These are phyloP conservation scores for Pogonophryne albipinna DNA, from an alignment of 2,797 vertebrate species.

Conservation along the genomic window DNA sequence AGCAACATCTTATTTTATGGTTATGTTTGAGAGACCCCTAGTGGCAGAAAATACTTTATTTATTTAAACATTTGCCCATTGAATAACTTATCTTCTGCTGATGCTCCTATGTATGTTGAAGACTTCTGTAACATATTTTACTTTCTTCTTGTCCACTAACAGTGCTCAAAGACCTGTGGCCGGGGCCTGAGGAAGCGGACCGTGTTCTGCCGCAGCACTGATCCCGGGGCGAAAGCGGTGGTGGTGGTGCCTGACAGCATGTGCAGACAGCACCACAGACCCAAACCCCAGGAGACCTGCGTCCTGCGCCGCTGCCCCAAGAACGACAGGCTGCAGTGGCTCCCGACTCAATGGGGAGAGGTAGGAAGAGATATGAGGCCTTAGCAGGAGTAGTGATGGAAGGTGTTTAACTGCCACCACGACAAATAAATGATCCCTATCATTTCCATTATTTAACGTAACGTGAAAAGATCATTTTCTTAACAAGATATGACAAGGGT, in stretches of 20 bases:
- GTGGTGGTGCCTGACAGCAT: constrained; percentile 87
- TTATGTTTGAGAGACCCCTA: no score
- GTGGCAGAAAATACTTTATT: no score
- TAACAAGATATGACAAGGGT: no score
- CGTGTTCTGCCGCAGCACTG: constrained; percentile 88
- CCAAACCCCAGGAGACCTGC: constrained; percentile 91
- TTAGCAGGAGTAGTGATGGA: background rate
- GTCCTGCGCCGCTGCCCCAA: constrained; percentile 93
- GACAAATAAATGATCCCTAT: background rate
- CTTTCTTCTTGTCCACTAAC: constrained; percentile 4
- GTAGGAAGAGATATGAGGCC: constrained; percentile 73
- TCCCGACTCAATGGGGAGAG: constrained; percentile 92
- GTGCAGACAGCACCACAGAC: constrained; percentile 86
- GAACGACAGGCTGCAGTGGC: constrained; percentile 93
- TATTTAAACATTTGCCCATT: constrained; percentile 19
- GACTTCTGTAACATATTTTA: constrained; percentile 3
- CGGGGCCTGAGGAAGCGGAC: constrained; percentile 91
- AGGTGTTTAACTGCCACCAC: background rate
- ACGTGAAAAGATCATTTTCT: no score
- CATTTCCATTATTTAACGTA: no score
- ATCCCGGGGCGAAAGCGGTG: constrained; percentile 77
- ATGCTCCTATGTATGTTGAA: background rate
- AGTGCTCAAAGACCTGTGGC: constrained; percentile 98
- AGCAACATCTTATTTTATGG: no score
- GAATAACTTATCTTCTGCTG: constrained; percentile 9